Evolutionary conservation across 92 coral and sea anemone genomes (phyloP).

Genomic region (Zoanthus solanderi): DNA sequence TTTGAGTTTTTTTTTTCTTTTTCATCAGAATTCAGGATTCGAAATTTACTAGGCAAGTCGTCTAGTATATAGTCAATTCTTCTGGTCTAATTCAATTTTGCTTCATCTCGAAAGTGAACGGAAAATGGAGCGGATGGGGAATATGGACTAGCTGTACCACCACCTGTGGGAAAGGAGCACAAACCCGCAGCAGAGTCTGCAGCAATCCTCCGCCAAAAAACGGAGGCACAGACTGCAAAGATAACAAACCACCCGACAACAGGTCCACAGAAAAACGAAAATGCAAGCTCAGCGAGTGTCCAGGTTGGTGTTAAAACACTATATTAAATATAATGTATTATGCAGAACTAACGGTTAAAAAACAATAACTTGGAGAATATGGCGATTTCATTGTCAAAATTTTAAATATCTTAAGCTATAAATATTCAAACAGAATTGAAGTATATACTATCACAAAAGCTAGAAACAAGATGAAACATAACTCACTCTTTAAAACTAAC

Average conservation of each 20-base stretch:
- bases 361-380: too few relatives aligned
- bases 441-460: too few relatives aligned
- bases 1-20: too few relatives aligned
- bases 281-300: background rate
- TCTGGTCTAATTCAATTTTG: background rate
- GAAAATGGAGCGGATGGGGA: constrained; percentile 2
- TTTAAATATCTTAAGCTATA: too few relatives aligned
- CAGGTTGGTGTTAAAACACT: background rate
- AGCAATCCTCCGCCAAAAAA: background rate
- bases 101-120: constrained; percentile 1
- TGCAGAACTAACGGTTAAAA: too few relatives aligned
- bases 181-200: background rate
- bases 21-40: background rate
- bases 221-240: background rate
- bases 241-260: background rate
- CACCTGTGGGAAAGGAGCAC: background rate
- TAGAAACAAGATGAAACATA: too few relatives aligned
- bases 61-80: background rate
- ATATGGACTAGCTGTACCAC: background rate
- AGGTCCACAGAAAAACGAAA: background rate
- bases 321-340: too few relatives aligned
- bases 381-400: too few relatives aligned
- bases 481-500: too few relatives aligned
- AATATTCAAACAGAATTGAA: too few relatives aligned
- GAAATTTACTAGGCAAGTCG: background rate